These are phyloP conservation scores for Nannoperca australis DNA, from an alignment of 2,797 vertebrate genomes.

Conservation along the genomic window DNA sequence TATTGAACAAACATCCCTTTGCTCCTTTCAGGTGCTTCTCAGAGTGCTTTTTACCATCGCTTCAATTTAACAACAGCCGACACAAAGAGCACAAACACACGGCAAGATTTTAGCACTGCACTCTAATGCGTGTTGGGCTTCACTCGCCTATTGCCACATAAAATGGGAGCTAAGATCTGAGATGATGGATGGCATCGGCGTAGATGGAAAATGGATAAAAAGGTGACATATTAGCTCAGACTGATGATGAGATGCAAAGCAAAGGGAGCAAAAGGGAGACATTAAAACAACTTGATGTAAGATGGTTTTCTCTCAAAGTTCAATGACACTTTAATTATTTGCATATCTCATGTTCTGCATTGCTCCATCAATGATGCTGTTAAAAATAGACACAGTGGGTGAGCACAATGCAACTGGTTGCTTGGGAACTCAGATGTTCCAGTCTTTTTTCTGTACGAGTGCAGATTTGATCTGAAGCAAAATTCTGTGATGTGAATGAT, in stretches of 20 bases:
- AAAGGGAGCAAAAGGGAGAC: conserved; percentile 4
- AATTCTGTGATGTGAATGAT: conserved; percentile 32
- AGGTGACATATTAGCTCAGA: conserved; percentile 9
- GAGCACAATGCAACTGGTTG: conserved; percentile 22
- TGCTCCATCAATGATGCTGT: conserved; percentile 8
- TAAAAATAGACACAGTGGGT: conserved; percentile 34
- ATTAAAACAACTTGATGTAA: background rate
- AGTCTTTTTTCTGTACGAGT: background rate
- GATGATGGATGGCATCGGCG: conserved; percentile 24
- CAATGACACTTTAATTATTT: conserved; percentile 10
- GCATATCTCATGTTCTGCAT: conserved; percentile 15
- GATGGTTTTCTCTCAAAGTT: background rate
- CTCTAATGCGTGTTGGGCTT: conserved; percentile 33
- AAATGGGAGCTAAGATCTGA: conserved; percentile 20
- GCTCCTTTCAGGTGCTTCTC: conserved; percentile 14
- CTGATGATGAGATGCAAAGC: background rate
- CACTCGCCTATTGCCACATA: conserved; percentile 30
- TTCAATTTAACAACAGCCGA: conserved; percentile 58
- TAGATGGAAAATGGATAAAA: conserved; percentile 26
- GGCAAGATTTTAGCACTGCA: conserved; percentile 11
- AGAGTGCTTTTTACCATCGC: background rate
- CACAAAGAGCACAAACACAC: conserved; percentile 26
- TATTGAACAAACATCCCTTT: conserved; percentile 18
- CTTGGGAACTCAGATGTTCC: conserved; percentile 27
- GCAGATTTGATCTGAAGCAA: conserved; percentile 12